Percentiles rank a stretch among this genome's conserved stretches.
phyloP scores from a whole-genome alignment of 2,797 vertebrate genomes.

The Rhadinocentrus ornatus region DNA sequence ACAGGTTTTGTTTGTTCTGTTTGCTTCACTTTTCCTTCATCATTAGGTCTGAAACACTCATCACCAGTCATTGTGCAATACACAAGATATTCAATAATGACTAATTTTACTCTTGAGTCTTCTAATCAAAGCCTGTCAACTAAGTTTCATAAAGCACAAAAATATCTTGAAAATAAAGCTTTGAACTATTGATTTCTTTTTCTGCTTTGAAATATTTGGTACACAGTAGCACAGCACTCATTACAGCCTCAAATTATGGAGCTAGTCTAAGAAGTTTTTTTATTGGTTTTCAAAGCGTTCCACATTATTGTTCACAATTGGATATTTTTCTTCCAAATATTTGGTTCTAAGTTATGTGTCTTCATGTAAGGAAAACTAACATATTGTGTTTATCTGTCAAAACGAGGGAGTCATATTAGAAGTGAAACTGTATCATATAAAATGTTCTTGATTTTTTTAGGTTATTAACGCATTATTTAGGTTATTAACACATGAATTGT shows the following conservation, averaged over 20 bases:
- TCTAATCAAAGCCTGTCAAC: constrained; percentile 60
- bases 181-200: constrained; percentile 73
- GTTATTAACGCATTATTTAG: no score
- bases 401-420: constrained; percentile 9
- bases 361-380: constrained; percentile 25
- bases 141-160: constrained; percentile 61
- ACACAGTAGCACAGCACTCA: constrained; percentile 48
- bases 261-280: constrained; percentile 53
- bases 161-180: constrained; percentile 68
- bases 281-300: constrained; percentile 49
- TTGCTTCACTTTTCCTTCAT: constrained; percentile 46
- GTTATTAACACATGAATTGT: neutral
- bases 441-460: neutral
- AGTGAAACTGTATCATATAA: neutral
- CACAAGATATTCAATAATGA: constrained; percentile 54
- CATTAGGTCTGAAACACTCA: constrained; percentile 44
- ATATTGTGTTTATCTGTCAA: constrained; percentile 9
- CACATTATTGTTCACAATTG: constrained; percentile 50
- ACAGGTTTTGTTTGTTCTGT: constrained; percentile 42
- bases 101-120: constrained; percentile 58
- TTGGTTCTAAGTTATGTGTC: constrained; percentile 16
- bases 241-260: constrained; percentile 46
- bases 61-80: constrained; percentile 46
- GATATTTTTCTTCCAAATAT: constrained; percentile 31
- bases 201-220: constrained; percentile 65